Evolutionary conservation across 2,888 invertebrate species (phyloP), one percentile per base, ranked within the genome.

Genomic region (Drosophila lacicola): DNA sequence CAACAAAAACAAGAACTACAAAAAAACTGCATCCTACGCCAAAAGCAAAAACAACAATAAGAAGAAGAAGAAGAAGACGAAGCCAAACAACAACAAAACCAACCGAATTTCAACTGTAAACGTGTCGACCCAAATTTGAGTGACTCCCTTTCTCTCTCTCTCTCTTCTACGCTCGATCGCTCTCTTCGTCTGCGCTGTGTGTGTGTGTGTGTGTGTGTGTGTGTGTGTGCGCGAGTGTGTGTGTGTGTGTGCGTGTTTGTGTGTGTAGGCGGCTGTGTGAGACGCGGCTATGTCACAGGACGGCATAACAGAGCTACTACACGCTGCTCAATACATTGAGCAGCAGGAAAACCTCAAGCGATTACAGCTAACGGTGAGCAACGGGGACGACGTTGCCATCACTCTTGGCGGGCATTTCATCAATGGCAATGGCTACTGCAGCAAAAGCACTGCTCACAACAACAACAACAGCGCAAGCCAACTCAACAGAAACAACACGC

Each of bases 301-400:
- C 63, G 70, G 74, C 83, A 82, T 92, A 73, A 86, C 84, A 66
- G 74, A 84, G 77, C 90, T 92, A 73, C 74, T 92, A 53, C 74
- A 89, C 82, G 92, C 92, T 87, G 92, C 92, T 88, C 76, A 89
- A 56, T 92, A 62, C 76, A 56, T 92, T 84, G 92, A 91, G 87
- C 87, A 90, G 88, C 91, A 90, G 74, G 92, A 91, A 78, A 78
- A 89, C 79, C 65, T 71, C 39, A 70, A 88, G 64, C 61, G 76
- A 65, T 81, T 88, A 36, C 85, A 89, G 25, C 78, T 67, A 57
- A 45, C 69, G 45, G 41, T 33, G 49, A 68, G 25, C 44, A 66
- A 56, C 9, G 56, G 33, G 29, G 62, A 11, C 39, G 55, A 37
- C 34, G 42, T 51, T 41, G 42, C 54, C 46, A 65, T 62, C 58